Evolutionary conservation across 2,888 invertebrate genomes (phyloP).

Genomic region (Synanthedon formicaeformis): DNA sequence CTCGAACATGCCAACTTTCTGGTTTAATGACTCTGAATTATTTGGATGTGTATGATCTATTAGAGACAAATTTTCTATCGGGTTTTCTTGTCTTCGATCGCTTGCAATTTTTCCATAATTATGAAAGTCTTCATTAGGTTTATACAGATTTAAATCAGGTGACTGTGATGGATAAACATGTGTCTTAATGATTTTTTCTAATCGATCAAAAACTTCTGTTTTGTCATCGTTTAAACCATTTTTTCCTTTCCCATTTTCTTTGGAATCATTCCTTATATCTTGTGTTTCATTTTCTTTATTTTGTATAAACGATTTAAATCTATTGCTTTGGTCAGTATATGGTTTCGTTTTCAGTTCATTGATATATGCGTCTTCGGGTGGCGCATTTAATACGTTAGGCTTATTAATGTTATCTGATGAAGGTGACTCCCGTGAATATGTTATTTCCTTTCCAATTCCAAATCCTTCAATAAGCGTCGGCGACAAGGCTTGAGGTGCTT

Average conservation of each 20-base stretch:
- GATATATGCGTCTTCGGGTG: too few relatives aligned
- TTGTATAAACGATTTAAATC: not conserved
- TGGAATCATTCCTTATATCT: not conserved
- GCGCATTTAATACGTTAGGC: too few relatives aligned
- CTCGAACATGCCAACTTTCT: too few relatives aligned
- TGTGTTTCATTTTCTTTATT: not conserved
- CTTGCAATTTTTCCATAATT: not conserved
- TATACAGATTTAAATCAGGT: constrained; percentile 16
- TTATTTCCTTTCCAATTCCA: constrained; percentile 37
- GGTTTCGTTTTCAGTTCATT: not conserved
- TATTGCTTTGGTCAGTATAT: not conserved
- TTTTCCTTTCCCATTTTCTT: not conserved
- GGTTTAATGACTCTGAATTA: too few relatives aligned
- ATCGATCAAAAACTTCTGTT: constrained; percentile 26
- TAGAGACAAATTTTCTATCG: too few relatives aligned
- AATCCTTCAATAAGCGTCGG: constrained; percentile 33
- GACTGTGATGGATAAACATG: constrained; percentile 24
- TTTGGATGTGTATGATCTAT: too few relatives aligned
- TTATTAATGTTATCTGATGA: too few relatives aligned
- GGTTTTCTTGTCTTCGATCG: not conserved
- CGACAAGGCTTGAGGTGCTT: constrained; percentile 46
- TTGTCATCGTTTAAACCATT: constrained; percentile 2
- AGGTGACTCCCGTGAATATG: constrained; percentile 17
- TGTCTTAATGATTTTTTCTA: constrained; percentile 28
- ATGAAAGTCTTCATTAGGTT: constrained; percentile 5